Evolutionary conservation across 2,113 vertebrate genomes (phyloP), one percentile per base, ranked within the genome.

Genomic region (Damaliscus lunatus): DNA sequence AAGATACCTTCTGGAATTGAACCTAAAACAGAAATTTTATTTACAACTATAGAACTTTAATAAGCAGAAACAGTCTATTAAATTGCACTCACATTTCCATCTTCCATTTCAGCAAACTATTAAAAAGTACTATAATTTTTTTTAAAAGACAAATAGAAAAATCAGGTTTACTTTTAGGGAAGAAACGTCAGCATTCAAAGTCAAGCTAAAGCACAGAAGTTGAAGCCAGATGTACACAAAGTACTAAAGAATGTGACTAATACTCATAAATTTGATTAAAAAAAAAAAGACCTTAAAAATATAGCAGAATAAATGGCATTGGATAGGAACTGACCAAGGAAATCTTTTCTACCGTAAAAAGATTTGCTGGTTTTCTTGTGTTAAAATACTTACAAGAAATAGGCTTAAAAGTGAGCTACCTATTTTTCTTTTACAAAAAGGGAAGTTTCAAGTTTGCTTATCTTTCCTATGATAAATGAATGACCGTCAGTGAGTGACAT

Each of bases 1-100:
- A 99, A 99, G n/a, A 99, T 98, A 46, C 99, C 99, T 98, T 99
- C 99, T 97, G 99, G 99, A 94, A 99, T 98, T 43, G 99, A 99
- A 83, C 99, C 99, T 99, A 97, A 96, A 99, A 98, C 19, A 89
- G 13, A 86, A 86, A 57, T 0, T 93, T 94, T 83, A 95, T 7
- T 98, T 81, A 96, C 60, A 98, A 93, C 50, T 80, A 85, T 31
- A 85, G 6, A 53, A 94, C 57, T 89, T 84, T 48, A 94, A 62
- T 29, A 98, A 97, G n/a, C 50, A 97, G 50, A 82, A 98, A 89
- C 5, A 90, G 83, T 19, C 43, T 82, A 48, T 48, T 82, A 67
- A 96, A 92, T 7, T 48, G 33, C 55, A 85, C 64, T 55, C n/a
- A 83, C 23, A 91, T 96, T 88, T 88, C 62, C 33, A 94, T 71